phyloP scores from a whole-genome alignment of 1,140 invertebrate genomes.

The Formica selysi region DNA sequence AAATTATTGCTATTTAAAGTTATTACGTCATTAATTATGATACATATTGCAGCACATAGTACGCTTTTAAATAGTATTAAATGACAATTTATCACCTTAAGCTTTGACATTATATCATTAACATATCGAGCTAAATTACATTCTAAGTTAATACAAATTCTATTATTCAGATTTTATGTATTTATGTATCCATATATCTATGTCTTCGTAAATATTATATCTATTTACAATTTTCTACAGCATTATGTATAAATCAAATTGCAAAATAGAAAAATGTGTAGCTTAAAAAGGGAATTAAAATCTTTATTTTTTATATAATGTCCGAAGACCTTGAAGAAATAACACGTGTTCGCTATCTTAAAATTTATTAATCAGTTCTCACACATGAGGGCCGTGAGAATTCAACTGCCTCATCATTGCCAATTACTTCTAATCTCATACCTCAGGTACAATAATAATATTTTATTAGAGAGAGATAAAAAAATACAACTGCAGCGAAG shows the following conservation, averaged over 20 bases:
- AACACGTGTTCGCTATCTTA: conserved; percentile 1
- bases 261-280: neutral
- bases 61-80: neutral
- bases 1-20: neutral
- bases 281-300: neutral
- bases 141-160: neutral
- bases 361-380: neutral
- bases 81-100: neutral
- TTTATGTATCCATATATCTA: neutral
- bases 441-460: neutral
- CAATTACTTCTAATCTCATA: conserved; percentile 16
- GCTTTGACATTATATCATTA: conserved; percentile 3
- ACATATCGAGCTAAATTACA: neutral
- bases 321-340: neutral
- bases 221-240: neutral
- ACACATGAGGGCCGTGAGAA: neutral
- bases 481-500: neutral
- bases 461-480: neutral
- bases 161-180: neutral
- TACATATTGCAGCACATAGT: neutral
- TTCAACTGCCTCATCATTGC: conserved; percentile 26
- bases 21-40: neutral
- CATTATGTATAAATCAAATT: neutral
- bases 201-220: too few relatives aligned
- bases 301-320: neutral